Evolutionary conservation across 1,140 invertebrate species (phyloP), one percentile per base, ranked within the genome.

Genomic region (Phenacoccus solenopsis): DNA sequence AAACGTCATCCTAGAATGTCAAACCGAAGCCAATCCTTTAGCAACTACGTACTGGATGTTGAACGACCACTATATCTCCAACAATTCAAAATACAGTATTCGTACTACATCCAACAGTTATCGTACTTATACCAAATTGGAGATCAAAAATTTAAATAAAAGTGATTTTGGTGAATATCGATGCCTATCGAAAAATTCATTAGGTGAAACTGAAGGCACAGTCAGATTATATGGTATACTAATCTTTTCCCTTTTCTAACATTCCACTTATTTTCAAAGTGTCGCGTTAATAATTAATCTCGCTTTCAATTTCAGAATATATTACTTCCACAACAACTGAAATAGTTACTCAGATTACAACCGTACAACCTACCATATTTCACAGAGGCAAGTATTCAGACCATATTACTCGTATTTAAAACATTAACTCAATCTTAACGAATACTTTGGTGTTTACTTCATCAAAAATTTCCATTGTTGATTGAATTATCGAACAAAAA

Each of bases 171-270:
- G 90, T 71, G 91, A 86, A 79, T 93, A 93, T 80, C 82, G 88
- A 75, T 93, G 90, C 80, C 90, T 93, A 77, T 91, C 92, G 69
- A 94, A 94, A 80, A 98, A 96, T 81, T 90, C 89, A 13, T 84
- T 96, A n/a, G 94, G 94, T 69, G 91, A 92, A 78, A 96, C 93
- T 22, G 91, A 94, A 79, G 92, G 93, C 72, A 89, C 88, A 57
- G 94, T 97, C 78, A 83, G 90, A 78, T 82, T 98, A 70, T 95
- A 94, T 78, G 92, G 94, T 96, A 85, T 87, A 84, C 38, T 9
- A 27, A 3, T 24, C 59, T n/a, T n/a, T n/a, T n/a, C n/a, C n/a
- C n/a, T 32, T 7, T 32, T 32, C 5, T 32, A 32, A 32, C 5
- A 32, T 32, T n/a, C n/a, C n/a, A 32, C 30, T 7, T 32, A 32